Evolutionary conservation across 2,888 invertebrate genomes (phyloP).

Genomic region (Archips xylosteana): DNA sequence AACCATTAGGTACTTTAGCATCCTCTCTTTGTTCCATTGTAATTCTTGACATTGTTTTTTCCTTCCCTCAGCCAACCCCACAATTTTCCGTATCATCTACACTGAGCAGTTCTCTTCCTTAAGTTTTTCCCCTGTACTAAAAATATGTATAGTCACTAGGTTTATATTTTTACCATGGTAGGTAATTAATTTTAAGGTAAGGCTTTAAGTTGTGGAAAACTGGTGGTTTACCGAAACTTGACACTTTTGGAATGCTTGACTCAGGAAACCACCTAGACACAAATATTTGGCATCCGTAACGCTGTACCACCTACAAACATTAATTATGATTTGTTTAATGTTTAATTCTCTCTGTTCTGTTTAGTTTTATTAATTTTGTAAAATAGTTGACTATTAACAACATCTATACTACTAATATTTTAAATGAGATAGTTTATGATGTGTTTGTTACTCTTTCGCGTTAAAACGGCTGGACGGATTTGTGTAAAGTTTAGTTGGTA

Average conservation of each 20-base stretch:
- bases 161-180: slow-evolving; percentile 16
- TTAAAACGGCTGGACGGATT: no score
- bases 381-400: no score
- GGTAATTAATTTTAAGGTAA: slow-evolving; percentile 15
- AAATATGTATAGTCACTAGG: slow-evolving; percentile 24
- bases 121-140: neutral
- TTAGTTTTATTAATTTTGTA: no score
- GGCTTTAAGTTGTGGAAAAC: neutral
- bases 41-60: no score
- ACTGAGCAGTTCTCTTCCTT: neutral
- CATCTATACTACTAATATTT: no score
- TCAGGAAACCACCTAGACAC: neutral
- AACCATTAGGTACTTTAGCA: neutral
- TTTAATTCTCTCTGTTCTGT: no score
- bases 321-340: no score
- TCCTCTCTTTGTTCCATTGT: neutral
- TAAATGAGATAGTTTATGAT: no score
- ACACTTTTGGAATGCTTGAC: neutral
- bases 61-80: neutral
- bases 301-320: no score
- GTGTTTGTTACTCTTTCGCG: no score
- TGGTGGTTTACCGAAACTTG: neutral
- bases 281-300: neutral
- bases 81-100: neutral
- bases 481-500: no score